phyloP scores from a whole-genome alignment of 2,888 invertebrate genomes.

The Empis livida region DNA sequence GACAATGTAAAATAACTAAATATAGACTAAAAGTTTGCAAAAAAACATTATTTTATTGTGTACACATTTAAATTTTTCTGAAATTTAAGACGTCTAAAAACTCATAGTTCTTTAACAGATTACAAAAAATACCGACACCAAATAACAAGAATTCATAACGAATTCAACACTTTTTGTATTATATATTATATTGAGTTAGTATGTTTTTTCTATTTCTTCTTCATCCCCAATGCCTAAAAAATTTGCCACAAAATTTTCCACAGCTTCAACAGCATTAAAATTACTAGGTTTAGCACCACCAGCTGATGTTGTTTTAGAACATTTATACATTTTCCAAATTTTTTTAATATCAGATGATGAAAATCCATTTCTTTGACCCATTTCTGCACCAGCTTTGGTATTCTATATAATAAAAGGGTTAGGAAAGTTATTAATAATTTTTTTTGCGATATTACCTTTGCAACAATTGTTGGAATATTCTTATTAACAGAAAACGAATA shows the following conservation, averaged over 20 bases:
- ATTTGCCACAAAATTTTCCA: background rate
- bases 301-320: slow-evolving; percentile 21
- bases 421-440: no score
- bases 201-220: background rate
- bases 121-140: no score
- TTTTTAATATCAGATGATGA: slow-evolving; percentile 54
- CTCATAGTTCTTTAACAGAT: no score
- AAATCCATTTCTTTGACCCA: slow-evolving; percentile 58
- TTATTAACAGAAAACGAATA: slow-evolving; percentile 27
- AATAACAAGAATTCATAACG: no score
- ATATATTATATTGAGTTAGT: no score
- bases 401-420: slow-evolving; percentile 2
- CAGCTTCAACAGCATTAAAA: background rate
- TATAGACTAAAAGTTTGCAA: no score
- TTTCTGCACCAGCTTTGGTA: slow-evolving; percentile 22
- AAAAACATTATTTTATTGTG: no score
- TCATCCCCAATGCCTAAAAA: background rate
- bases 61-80: no score
- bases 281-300: background rate
- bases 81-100: no score
- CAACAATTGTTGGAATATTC: slow-evolving; percentile 20
- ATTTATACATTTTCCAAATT: slow-evolving; percentile 57
- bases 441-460: background rate
- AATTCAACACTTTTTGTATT: no score
- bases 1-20: no score